Percentiles rank a stretch among this genome's conserved stretches.
Conservation (phyloP, 2,888 invertebrate genomes). For the Asteroscopus sphinx region DNA sequence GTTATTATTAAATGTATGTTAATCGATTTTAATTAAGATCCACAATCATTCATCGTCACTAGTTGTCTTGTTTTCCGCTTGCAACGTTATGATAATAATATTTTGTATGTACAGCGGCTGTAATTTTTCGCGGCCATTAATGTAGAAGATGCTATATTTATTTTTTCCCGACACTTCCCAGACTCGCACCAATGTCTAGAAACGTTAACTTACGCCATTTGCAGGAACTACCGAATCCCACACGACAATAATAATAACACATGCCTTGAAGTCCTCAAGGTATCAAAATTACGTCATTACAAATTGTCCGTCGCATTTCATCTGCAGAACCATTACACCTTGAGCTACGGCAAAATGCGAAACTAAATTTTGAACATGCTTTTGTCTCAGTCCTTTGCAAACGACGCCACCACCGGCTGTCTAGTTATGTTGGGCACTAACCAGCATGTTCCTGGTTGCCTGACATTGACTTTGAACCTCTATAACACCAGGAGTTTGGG, state of each 20-base stretch:
- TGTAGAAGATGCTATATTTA: too few species aligned
- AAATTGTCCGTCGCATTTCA: neutral
- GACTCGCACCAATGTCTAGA: too few species aligned
- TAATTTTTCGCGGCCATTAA: too few species aligned
- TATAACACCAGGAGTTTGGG: conserved; percentile 52
- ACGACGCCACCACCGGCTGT: conserved; percentile 2
- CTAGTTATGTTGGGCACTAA: conserved; percentile 5
- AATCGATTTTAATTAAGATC: too few species aligned
- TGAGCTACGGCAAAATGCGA: neutral
- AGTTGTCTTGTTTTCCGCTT: too few species aligned
- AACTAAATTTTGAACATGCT: conserved; percentile 4
- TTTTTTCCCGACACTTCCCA: too few species aligned
- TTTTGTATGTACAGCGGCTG: too few species aligned
- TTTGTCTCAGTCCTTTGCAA: neutral
- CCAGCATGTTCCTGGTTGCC: conserved; percentile 43
- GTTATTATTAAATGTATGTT: too few species aligned
- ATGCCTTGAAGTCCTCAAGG: neutral
- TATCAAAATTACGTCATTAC: conserved; percentile 12
- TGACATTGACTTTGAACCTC: conserved; percentile 70
- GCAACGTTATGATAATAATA: too few species aligned
- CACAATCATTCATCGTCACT: too few species aligned
- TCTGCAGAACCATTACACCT: neutral
- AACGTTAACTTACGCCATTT: too few species aligned
- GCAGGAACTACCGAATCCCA: conserved; percentile 32
- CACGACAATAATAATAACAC: neutral